Base-by-base conservation (phyloP, 2,888 invertebrate species). In the Yponomeuta cagnagella region DNA sequence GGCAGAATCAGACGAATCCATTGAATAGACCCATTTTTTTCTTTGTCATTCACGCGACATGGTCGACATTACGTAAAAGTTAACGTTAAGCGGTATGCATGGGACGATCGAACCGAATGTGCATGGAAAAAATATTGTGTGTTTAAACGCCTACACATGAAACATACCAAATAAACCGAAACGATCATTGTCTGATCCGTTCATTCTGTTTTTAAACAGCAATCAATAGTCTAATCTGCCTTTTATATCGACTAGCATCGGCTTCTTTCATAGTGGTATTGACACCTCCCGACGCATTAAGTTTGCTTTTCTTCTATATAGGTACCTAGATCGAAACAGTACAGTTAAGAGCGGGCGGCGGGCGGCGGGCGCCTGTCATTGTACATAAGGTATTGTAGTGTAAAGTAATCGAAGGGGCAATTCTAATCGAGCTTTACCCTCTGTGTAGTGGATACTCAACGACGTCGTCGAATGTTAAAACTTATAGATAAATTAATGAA, bases 361-460 rank as follows among this genome's bases (percentile, higher is more conserved):
- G 23, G 33, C 48, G 12, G 52, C 31, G 48, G 23, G 23, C 23
- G 48, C 31, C 23, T 10, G 63, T 12, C 6, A 2, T 2, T 58
- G 52, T 58, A 58, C 15, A 58, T 58, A 58, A 58, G 52, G 52
- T 58, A 58, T 58, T 58, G 12, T 58, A 58, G 52, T 58, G 52
- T 58, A 58, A 15, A 12, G 15, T 58, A 58, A 58, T 58, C 52
- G 52, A 58, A 58, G 67, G 72, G 72, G 70, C 71, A 70, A 72
- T 71, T 52, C 23, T 63, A 71, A 72, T 72, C 73, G 74, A 74
- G 73, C 74, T 74, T 72, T 68, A 72, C 72, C 70, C 64, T 43
- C 37, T 66, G 71, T 68, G 48, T 68, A 68, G 48, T 52, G 52
- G 68, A 68, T 68, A 68, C 68, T 68, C 68, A 68, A 67, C 31